Evolutionary conservation across 2,113 vertebrate genomes (phyloP).

Genomic region (Plectropomus leopardus): DNA sequence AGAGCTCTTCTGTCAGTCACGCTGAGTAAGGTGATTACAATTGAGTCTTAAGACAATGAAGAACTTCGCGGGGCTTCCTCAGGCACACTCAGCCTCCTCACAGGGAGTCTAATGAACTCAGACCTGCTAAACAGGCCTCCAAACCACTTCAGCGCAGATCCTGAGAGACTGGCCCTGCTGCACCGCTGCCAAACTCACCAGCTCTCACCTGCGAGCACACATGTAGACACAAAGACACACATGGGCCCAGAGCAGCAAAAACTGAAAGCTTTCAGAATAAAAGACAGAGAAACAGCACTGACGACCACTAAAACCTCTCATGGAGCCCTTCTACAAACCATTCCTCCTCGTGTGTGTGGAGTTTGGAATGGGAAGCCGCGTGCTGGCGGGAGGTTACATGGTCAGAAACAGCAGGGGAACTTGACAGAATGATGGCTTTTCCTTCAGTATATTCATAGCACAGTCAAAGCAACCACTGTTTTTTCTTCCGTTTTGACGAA

Average conservation of each 20-base stretch:
- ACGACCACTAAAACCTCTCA: constrained; percentile 47
- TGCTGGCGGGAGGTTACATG: constrained; percentile 45
- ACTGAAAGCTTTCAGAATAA: constrained; percentile 56
- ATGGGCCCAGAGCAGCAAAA: constrained; percentile 16
- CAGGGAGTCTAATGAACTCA: constrained; percentile 92
- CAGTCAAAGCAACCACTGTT: constrained; percentile 7
- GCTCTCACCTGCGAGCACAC: constrained; percentile 53
- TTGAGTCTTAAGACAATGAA: constrained; percentile 96
- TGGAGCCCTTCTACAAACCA: constrained; percentile 24
- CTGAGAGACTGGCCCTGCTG: constrained; percentile 63
- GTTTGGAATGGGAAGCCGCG: constrained; percentile 42
- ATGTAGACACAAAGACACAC: background rate
- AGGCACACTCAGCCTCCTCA: constrained; percentile 86
- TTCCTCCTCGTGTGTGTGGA: constrained; percentile 24
- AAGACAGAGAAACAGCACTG: constrained; percentile 46
- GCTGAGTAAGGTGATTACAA: constrained; percentile 95
- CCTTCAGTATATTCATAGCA: constrained; percentile 30
- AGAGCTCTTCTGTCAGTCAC: constrained; percentile 96
- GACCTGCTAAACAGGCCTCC: constrained; percentile 81
- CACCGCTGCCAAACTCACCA: constrained; percentile 22
- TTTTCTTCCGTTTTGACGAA: constrained; percentile 8
- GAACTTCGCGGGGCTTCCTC: constrained; percentile 90
- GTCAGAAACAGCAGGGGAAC: constrained; percentile 48
- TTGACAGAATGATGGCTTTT: constrained; percentile 39
- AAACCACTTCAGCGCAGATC: constrained; percentile 63